Evolutionary conservation across 1,140 invertebrate genomes (phyloP).

Genomic region (Octopus sinensis): DNA sequence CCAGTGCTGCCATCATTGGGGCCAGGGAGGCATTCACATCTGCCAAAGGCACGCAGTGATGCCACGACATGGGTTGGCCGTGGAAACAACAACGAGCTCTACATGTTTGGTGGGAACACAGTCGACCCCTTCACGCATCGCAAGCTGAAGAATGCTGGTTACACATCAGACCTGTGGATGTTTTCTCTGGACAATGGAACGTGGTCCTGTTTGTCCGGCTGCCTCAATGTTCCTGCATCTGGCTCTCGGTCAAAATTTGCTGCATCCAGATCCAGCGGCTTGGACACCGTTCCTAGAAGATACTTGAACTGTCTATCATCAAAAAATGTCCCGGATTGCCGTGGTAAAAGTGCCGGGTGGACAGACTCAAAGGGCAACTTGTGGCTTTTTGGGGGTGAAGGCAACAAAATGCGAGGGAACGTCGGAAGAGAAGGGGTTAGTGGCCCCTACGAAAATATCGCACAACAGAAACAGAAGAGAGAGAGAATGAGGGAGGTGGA

Average conservation of each 20-base stretch:
- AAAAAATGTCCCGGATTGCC: conserved; percentile 28
- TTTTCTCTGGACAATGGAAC: conserved; percentile 24
- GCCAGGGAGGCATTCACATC: conserved; percentile 16
- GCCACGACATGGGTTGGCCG: conserved; percentile 32
- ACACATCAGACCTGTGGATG: conserved; percentile 35
- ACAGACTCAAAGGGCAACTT: conserved; percentile 27
- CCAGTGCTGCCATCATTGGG: neutral
- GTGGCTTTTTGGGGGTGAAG: conserved; percentile 44
- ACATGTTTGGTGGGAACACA: conserved; percentile 41
- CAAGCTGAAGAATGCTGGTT: conserved; percentile 27
- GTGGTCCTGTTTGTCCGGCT: conserved; percentile 24
- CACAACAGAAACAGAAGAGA: neutral
- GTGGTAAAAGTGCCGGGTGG: conserved; percentile 30
- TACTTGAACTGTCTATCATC: conserved; percentile 16
- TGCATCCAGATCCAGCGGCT: conserved; percentile 12
- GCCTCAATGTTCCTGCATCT: neutral
- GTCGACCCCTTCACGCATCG: conserved; percentile 19
- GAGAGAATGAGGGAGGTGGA: conserved; percentile 18
- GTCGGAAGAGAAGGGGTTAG: neutral
- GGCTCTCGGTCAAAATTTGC: neutral
- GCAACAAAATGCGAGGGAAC: conserved; percentile 7
- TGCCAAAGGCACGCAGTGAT: conserved; percentile 35
- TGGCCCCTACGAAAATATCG: conserved; percentile 13
- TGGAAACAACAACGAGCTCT: conserved; percentile 18
- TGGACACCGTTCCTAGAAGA: conserved; percentile 11